Percentiles rank a stretch among this genome's conserved stretches.
These are phyloP conservation scores for Blastobasis adustella DNA, from an alignment of 2,888 invertebrate genomes.

Conservation along the genomic window DNA sequence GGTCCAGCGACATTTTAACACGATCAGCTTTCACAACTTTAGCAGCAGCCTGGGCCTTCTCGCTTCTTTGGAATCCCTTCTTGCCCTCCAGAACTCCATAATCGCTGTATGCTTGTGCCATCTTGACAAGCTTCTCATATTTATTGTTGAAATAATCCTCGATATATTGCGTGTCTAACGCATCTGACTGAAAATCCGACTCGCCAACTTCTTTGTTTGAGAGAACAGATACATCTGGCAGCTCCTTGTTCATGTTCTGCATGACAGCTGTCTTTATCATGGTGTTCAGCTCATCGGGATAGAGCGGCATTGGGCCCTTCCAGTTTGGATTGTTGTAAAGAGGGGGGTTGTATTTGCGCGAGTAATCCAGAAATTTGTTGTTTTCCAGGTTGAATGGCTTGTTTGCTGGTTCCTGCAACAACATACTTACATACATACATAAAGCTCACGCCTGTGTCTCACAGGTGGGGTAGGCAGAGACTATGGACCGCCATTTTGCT, in stretches of 20 bases:
- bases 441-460: no score
- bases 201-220: not conserved
- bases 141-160: conserved; percentile 44
- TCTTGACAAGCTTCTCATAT: conserved; percentile 33
- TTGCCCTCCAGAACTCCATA: conserved; percentile 53
- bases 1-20: conserved; percentile 17
- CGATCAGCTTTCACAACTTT: conserved; percentile 14
- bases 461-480: no score
- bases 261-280: conserved; percentile 34
- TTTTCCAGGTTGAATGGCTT: no score
- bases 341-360: conserved; percentile 13
- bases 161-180: conserved; percentile 38
- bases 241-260: conserved; percentile 13
- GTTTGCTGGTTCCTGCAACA: no score
- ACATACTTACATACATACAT: no score
- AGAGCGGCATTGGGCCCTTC: conserved; percentile 52
- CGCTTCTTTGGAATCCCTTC: conserved; percentile 26
- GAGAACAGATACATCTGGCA: conserved; percentile 13
- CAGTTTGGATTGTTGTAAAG: conserved; percentile 41
- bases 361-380: no score
- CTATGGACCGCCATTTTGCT: no score
- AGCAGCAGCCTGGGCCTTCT: conserved; percentile 20
- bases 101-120: conserved; percentile 63
- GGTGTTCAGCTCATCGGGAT: conserved; percentile 46
- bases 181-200: no score